These are phyloP conservation scores for Falco cherrug DNA, from an alignment of 2,797 vertebrate genomes.

Conservation along the genomic window DNA sequence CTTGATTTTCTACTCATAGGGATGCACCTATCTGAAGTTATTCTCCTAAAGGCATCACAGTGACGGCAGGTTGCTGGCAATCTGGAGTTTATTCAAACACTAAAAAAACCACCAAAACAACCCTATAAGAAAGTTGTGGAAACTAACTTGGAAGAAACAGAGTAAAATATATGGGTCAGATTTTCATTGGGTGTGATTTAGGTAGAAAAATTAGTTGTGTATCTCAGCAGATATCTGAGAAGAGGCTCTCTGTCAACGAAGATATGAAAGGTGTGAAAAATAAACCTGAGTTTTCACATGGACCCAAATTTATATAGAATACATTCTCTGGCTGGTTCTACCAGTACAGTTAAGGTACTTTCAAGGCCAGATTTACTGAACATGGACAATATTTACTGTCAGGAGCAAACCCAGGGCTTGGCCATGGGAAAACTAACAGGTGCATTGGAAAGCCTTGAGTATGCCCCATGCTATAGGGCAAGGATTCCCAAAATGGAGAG, in stretches of 20 bases:
- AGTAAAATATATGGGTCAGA: background rate
- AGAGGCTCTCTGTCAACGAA: background rate
- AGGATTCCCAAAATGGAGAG: background rate
- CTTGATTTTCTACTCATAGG: no score
- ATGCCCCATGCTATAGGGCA: background rate
- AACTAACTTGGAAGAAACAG: background rate
- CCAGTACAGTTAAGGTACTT: background rate
- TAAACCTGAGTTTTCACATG: background rate
- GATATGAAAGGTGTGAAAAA: background rate
- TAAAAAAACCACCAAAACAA: background rate
- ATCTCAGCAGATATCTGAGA: background rate
- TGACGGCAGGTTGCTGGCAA: background rate
- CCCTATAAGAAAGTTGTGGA: background rate
- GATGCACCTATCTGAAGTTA: no score
- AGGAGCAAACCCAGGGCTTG: background rate
- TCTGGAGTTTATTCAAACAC: background rate
- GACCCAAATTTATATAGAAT: background rate
- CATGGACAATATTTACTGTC: background rate
- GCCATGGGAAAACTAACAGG: background rate
- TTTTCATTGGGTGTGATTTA: background rate
- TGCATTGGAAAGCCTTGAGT: background rate
- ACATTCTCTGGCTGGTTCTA: background rate
- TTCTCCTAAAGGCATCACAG: background rate
- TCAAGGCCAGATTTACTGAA: background rate
- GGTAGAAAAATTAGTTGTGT: background rate